Conservation (phyloP, 2,113 vertebrate genomes). For the Etheostoma cragini region DNA sequence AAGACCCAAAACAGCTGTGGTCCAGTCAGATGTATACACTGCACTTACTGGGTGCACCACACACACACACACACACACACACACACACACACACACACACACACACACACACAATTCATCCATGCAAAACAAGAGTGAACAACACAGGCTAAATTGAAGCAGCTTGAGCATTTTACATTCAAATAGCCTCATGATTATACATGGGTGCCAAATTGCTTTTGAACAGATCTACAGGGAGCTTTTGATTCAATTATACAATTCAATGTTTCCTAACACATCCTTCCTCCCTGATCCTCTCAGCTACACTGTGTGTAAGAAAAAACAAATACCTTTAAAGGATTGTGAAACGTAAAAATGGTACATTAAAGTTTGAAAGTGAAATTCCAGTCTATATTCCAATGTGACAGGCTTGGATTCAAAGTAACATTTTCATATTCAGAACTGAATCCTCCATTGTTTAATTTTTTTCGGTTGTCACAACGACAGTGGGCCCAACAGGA, state of each 20-base stretch:
- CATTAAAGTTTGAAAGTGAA: neutral
- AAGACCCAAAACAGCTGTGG: conserved; percentile 55
- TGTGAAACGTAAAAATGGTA: neutral
- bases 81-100: conserved; percentile 35
- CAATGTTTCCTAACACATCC: conserved; percentile 15
- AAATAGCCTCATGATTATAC: conserved; percentile 61
- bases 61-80: conserved; percentile 22
- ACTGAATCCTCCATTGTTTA: neutral
- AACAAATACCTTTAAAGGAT: neutral
- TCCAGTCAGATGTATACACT: conserved; percentile 25
- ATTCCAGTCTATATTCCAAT: neutral
- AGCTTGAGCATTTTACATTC: conserved; percentile 53
- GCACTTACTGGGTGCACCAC: too few species aligned
- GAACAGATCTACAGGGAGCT: conserved; percentile 28
- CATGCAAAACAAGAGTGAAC: conserved; percentile 48
- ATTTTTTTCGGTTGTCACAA: too few species aligned
- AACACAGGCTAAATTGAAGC: conserved; percentile 27
- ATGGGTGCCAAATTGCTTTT: conserved; percentile 43
- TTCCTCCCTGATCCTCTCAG: neutral
- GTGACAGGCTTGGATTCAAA: neutral
- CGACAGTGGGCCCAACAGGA: too few species aligned
- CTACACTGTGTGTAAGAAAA: neutral
- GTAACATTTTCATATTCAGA: neutral
- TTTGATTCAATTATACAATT: conserved; percentile 39
- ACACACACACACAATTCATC: conserved; percentile 31